Evolutionary conservation across 2,888 invertebrate species (phyloP).

Genomic region (Ectobius pallidus): DNA sequence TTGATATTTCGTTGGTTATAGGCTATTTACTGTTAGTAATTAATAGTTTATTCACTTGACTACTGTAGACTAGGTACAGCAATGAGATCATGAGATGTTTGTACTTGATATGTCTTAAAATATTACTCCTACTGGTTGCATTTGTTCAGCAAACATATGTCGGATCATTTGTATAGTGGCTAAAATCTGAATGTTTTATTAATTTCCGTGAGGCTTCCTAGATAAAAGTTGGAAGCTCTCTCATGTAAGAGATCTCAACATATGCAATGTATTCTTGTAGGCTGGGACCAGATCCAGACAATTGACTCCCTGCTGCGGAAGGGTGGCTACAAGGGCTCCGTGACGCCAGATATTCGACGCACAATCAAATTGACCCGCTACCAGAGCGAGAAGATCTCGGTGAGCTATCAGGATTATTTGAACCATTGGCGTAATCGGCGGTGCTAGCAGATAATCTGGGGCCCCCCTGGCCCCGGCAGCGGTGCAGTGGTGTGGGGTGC

Average conservation of each 20-base stretch:
- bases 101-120: no score
- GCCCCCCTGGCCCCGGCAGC: constrained; percentile 53
- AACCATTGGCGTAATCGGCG: constrained; percentile 66
- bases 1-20: no score
- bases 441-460: constrained; percentile 75
- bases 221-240: background rate
- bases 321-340: constrained; percentile 92
- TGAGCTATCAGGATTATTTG: constrained; percentile 84
- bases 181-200: no score
- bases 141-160: no score
- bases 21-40: no score
- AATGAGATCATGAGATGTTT: no score
- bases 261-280: constrained; percentile 59
- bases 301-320: constrained; percentile 97
- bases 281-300: constrained; percentile 98
- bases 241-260: background rate
- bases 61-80: no score
- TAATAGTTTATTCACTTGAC: no score
- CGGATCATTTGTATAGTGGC: no score
- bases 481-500: constrained; percentile 40
- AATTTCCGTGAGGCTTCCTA: no score
- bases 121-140: no score
- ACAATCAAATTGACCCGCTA: constrained; percentile 94
- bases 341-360: constrained; percentile 86
- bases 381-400: constrained; percentile 94